Evolutionary conservation across 2,113 vertebrate genomes (phyloP).

Genomic region (Cyphomyrus discorhynchus): DNA sequence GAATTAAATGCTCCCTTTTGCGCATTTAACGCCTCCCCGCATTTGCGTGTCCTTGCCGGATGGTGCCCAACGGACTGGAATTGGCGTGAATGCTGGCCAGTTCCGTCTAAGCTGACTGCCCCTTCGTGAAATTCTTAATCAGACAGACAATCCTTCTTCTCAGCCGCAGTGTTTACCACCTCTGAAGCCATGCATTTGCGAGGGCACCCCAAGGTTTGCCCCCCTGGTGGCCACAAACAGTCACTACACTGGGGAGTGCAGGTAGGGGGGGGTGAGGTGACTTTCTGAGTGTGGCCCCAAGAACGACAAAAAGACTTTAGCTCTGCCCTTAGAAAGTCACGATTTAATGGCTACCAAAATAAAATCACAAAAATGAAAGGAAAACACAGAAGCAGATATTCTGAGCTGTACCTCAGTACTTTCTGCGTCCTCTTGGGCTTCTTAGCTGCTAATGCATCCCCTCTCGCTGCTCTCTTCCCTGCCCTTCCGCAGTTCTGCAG

Average conservation of each 20-base stretch:
- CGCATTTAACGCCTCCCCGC: not conserved
- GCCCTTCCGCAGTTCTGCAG: constrained; percentile 25
- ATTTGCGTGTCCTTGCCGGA: not conserved
- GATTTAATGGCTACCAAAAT: not conserved
- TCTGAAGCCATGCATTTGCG: not conserved
- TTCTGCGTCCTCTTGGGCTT: constrained; percentile 29
- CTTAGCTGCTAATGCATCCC: constrained; percentile 26
- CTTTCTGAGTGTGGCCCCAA: not conserved
- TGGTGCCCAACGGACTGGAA: not conserved
- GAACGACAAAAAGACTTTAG: not conserved
- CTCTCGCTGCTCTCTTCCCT: constrained; percentile 24
- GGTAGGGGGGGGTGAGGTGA: not conserved
- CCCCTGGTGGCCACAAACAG: not conserved
- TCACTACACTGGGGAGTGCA: not conserved
- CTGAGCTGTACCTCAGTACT: constrained; percentile 13
- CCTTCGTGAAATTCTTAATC: not conserved
- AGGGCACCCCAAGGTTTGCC: not conserved
- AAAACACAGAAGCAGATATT: not conserved
- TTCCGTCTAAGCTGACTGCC: not conserved
- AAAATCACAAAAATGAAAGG: not conserved
- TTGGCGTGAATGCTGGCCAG: not conserved
- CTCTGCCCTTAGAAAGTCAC: not conserved
- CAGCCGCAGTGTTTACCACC: not conserved
- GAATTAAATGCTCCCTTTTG: not conserved
- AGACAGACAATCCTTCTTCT: not conserved